Evolutionary conservation across 2,888 invertebrate genomes (phyloP), one percentile per base, ranked within the genome.

Genomic region (Cerceris rybyensis): DNA sequence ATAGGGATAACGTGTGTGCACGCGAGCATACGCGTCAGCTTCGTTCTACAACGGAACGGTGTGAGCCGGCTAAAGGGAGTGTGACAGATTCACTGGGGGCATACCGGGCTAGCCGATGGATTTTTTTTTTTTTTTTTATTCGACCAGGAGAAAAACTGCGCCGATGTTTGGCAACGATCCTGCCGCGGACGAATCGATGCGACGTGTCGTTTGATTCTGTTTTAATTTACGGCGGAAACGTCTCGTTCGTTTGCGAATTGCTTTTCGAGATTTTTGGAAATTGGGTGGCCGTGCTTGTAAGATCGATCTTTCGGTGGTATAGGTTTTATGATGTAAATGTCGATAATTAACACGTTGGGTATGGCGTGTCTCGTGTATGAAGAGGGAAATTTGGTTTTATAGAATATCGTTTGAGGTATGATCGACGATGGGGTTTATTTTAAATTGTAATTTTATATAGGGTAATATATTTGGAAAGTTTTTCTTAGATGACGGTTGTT

Each of bases 151-250:
- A 85, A 82, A 85, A 85, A 83, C 80, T 78, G 80, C 77, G 70
- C 57, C 83, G 80, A 83, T 85, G 72, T 80, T 77, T 84, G 82
- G 82, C 80, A 84, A 78, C 82, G 70, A 78, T 82, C 70, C 76
- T 50, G 52, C 66, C 43, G 28, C 28, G 57, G 16, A 52, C 42
- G 54, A 67, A 43, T 69, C 74, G 75, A 75, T 17, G 46, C 74
- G 69, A 69, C 39, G 69, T 63, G 66, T 73, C 79, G 57, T 65
- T 52, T 68, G 72, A 69, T 59, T 70, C 68, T 78, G 57, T 72
- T 66, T 78, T 78, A 72, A 71, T 78, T 78, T 72, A 63, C 65
- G 68, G 52, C 41, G 52, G 39, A 28, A 49, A 42, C 50, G 14
- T 1, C 50, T 52, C 46, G 46, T 1, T 11, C 9, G 11, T 46